These are phyloP conservation scores for Alviniconcha marisindica DNA, from an alignment of 1,140 invertebrate species.

Conservation along the genomic window DNA sequence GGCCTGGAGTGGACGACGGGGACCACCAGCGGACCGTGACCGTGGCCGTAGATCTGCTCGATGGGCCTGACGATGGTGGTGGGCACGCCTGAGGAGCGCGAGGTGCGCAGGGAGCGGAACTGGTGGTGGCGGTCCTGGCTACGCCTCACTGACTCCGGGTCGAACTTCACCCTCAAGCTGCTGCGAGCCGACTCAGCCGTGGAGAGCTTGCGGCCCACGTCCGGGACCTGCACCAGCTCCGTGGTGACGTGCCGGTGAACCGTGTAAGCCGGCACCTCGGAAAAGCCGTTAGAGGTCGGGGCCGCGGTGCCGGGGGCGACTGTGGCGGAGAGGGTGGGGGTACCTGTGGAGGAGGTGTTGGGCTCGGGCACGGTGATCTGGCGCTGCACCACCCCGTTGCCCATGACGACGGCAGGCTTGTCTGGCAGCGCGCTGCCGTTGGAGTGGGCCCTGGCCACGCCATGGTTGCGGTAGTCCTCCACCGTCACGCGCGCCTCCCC, in stretches of 20 bases:
- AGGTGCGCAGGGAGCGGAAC: constrained; percentile 11
- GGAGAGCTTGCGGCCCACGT: background rate
- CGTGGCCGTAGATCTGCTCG: constrained; percentile 42
- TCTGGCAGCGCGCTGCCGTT: constrained; percentile 5
- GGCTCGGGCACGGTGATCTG: constrained; percentile 11
- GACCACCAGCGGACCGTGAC: background rate
- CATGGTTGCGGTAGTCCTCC: constrained; percentile 6
- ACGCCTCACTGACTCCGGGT: background rate
- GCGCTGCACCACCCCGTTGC: background rate
- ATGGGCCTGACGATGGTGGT: constrained; percentile 46
- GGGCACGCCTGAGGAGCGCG: background rate
- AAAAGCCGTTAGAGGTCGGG: background rate
- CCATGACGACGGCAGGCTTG: background rate
- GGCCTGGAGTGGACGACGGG: background rate
- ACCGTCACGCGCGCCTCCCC: constrained; percentile 25
- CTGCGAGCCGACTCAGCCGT: background rate
- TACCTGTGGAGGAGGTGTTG: background rate
- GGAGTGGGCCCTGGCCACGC: background rate
- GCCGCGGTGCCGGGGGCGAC: background rate
- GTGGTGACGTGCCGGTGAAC: constrained; percentile 26
- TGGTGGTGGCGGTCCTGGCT: background rate
- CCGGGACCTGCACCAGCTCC: constrained; percentile 1
- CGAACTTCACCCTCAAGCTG: constrained; percentile 27
- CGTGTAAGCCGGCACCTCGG: constrained; percentile 2
- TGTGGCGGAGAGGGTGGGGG: background rate